Evolutionary conservation across 2,113 vertebrate genomes (phyloP), one percentile per base, ranked within the genome.

Genomic region (Rafetus swinhoei): DNA sequence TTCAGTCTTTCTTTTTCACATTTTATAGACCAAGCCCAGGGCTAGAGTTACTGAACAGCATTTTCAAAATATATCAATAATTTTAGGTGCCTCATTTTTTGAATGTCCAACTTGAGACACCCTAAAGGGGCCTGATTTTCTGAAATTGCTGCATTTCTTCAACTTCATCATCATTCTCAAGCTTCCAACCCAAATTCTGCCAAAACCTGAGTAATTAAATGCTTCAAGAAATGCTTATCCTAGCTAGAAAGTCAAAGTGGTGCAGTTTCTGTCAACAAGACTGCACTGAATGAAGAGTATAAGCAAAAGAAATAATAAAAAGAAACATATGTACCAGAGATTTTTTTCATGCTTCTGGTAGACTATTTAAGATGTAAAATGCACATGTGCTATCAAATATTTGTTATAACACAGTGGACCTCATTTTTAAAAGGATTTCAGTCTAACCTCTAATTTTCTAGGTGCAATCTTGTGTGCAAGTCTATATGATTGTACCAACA

Each of bases 141-240:
- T 86, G 50, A 89, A 59, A 54, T 21, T 69, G 7, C 79, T 79
- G 50, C 2, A 86, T 22, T n/a, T 69, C 32, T 4, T 65, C 62
- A 32, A 32, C 62, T 7, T 62, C 27, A 19, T 19, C 32, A 29
- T 62, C 11, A 29, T 11, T 29, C 25, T 45, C 39, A 45, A 69
- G 8, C 7, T 32, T 27, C 62, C 29, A 69, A n/a, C 29, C 16
- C 56, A 86, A 81, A 91, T 90, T 92, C 57, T 85, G 74, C 86
- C 85, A 91, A 84, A 69, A 87, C 24, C 18, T 87, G 88, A 91
- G 62, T 91, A 95, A 95, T 94, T 83, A 96, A 95, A 88, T 90
- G 35, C 79, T 95, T 90, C 94, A 89, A 94, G 80, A 95, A 93
- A 81, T 69, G 35, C 56, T 85, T 84, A 91, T 32, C 13, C 90